Conservation (phyloP, 2,888 invertebrate genomes). For the Troilus luridus region DNA sequence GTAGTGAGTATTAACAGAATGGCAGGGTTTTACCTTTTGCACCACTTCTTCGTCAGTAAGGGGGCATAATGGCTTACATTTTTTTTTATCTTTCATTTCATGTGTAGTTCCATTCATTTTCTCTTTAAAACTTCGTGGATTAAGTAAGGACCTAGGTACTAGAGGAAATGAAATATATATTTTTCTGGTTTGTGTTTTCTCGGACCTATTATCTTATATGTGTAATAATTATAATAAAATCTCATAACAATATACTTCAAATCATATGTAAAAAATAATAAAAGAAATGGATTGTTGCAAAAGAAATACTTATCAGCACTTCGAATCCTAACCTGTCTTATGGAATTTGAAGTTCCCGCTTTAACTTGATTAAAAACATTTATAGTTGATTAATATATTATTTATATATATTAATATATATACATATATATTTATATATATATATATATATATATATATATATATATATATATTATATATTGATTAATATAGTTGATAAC, state of each 20-base stretch:
- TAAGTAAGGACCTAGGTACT: background rate
- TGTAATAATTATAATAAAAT: background rate
- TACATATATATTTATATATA: too few relatives aligned
- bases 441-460: too few relatives aligned
- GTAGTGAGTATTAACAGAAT: background rate
- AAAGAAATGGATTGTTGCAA: background rate
- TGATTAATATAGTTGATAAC: too few relatives aligned
- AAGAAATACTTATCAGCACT: background rate
- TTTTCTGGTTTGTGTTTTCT: background rate
- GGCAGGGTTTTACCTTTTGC: constrained; percentile 13
- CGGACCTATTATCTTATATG: background rate
- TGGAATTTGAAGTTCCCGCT: background rate
- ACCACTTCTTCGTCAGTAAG: constrained; percentile 32
- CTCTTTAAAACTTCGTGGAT: background rate
- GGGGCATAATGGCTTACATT: background rate
- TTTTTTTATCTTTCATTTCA: background rate
- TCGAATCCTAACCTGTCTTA: background rate
- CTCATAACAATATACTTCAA: background rate
- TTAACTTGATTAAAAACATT: background rate
- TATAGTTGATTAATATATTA: too few relatives aligned
- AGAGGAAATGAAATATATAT: background rate
- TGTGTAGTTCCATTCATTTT: background rate
- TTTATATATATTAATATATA: too few relatives aligned
- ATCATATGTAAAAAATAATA: background rate
- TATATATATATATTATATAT: too few relatives aligned